These are phyloP conservation scores for Panzeria rudis DNA, from an alignment of 2,888 invertebrate genomes.

Conservation along the genomic window DNA sequence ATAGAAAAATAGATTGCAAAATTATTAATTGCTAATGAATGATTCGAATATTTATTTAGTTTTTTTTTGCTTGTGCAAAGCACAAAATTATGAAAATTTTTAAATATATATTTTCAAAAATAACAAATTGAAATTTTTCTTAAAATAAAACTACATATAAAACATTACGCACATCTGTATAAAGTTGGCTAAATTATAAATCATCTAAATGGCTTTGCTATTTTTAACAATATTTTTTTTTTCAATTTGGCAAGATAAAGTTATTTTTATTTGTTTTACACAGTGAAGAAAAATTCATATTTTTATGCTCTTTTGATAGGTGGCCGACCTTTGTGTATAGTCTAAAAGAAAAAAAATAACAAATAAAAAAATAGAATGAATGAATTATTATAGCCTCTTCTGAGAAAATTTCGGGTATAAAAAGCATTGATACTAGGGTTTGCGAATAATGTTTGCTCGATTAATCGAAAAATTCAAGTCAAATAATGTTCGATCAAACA, in stretches of 20 bases:
- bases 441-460: too few species aligned
- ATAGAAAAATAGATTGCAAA: background rate
- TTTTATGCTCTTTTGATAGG: too few species aligned
- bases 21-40: background rate
- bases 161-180: background rate
- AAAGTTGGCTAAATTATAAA: conserved; percentile 11
- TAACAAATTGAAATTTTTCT: background rate
- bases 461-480: too few species aligned
- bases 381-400: too few species aligned
- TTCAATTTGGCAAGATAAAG: background rate
- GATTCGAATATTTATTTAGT: background rate
- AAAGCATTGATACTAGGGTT: too few species aligned
- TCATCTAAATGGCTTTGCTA: conserved; percentile 25
- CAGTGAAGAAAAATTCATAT: background rate
- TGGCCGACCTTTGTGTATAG: background rate
- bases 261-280: conserved; percentile 11
- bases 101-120: background rate
- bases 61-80: background rate
- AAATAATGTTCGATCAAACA: too few species aligned
- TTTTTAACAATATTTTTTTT: conserved; percentile 10
- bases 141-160: background rate
- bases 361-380: too few species aligned
- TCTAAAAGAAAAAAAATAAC: too few species aligned
- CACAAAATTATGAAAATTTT: background rate
- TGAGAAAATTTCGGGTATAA: too few species aligned